Conservation (phyloP, 2,113 vertebrate genomes). For the Tapirus terrestris region DNA sequence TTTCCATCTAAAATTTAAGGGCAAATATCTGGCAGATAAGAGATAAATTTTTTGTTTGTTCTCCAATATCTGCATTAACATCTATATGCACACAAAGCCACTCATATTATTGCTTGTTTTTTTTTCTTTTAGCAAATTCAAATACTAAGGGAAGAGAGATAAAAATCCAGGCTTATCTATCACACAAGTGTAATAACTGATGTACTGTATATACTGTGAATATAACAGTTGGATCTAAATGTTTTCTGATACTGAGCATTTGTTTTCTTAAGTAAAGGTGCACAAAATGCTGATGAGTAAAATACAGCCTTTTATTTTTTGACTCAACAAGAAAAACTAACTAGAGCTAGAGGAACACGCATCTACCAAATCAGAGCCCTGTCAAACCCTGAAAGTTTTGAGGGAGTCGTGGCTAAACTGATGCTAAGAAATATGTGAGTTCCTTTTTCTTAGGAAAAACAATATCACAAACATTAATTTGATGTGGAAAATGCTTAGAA, state of each 20-base stretch:
- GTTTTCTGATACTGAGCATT: not conserved
- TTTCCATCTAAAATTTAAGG: not conserved
- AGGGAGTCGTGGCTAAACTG: not conserved
- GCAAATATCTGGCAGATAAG: not conserved
- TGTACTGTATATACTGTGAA: not conserved
- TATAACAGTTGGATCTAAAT: not conserved
- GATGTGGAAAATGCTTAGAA: conserved; percentile 11
- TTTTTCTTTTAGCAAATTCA: conserved; percentile 12
- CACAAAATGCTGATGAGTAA: not conserved
- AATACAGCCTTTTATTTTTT: not conserved
- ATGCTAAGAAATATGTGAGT: not conserved
- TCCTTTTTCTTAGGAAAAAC: not conserved
- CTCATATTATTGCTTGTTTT: not conserved
- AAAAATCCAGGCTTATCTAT: not conserved
- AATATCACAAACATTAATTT: not conserved
- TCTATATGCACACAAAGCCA: not conserved
- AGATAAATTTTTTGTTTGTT: conserved; percentile 4
- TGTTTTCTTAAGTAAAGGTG: not conserved
- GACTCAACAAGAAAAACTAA: conserved; percentile 8
- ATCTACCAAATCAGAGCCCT: not conserved
- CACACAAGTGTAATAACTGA: not conserved
- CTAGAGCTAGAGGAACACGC: not conserved
- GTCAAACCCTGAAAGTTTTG: not conserved
- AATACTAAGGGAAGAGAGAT: not conserved
- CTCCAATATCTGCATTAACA: not conserved